Base-by-base conservation (phyloP, 1,140 invertebrate species). In the Drosophila paulistorum region DNA sequence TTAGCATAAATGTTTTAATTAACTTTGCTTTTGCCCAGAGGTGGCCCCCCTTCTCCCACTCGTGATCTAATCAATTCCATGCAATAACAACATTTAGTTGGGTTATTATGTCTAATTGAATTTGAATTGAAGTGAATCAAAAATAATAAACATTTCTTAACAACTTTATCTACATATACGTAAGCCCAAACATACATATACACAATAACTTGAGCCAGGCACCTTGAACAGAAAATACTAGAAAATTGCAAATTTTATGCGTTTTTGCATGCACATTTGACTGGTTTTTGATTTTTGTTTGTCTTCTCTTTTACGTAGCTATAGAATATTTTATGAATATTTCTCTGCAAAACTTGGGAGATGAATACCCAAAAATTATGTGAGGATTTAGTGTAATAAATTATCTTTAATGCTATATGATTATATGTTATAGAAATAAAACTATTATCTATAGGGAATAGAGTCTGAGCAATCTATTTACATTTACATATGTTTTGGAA, bases 1-100 rank as follows among this genome's bases (percentile, higher is more conserved):
- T 87, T 87, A 74, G 71, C 84, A 87, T 89, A 89, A 89, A 83
- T 65, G 71, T 84, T 90, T 87, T 89, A 87, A 87, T 87, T 89
- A 89, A 74, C 73, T 68, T 23, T 26, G 11, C 62, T 39, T 39
- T 30, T 11, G 35, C 35, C 35, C 35, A 37, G 35, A 37, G 35
- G 9, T 30, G 30, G 30, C 26, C 30, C 51, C 33, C 54, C 65
- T 66, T 48, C 51, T 20, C 23, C 59, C 57, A 65, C 23, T 26
- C 23, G 23, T 26, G 23, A 55, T 33, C 70, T 85, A 85, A 81
- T 85, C 79, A 71, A 78, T 78, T 86, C 51, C 63, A 30, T 76
- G 76, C 67, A 71, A 55, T 70, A 70, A 69, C 67, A 79, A n/a
- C 37, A 35, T 54, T 66, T 54, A 14, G 59, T 70, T 54, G 64